Conservation (phyloP, 2,113 vertebrate genomes). For the Cephalophus harveyi region DNA sequence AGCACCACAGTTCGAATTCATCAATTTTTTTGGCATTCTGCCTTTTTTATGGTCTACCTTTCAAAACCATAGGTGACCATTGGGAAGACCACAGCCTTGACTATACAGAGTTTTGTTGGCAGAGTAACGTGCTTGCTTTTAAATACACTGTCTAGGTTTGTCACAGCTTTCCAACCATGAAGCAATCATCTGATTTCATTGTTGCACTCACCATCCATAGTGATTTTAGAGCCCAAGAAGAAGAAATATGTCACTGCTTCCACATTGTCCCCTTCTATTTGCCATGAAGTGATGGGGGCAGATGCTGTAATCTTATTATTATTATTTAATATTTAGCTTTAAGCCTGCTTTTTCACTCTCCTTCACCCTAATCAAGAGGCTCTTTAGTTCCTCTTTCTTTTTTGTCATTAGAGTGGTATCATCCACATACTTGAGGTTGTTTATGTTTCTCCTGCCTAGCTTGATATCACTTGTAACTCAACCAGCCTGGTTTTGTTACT, state of each 20-base stretch:
- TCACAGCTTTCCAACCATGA: background rate
- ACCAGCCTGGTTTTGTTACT: background rate
- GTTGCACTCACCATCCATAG: background rate
- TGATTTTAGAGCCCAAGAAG: background rate
- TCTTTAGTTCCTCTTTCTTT: background rate
- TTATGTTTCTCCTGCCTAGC: background rate
- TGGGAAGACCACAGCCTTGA: background rate
- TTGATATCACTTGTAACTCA: background rate
- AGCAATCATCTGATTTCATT: background rate
- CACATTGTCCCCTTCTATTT: background rate
- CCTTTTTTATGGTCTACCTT: background rate
- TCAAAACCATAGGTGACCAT: background rate
- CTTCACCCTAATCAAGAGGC: background rate
- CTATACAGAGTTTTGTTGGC: background rate
- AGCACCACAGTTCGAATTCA: background rate
- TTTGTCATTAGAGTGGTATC: background rate
- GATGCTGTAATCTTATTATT: background rate
- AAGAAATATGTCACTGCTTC: background rate
- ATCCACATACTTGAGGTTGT: background rate
- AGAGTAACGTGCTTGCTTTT: background rate
- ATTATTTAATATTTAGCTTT: background rate
- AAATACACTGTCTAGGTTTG: background rate
- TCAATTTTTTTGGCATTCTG: background rate
- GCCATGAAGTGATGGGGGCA: background rate
- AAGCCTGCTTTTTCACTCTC: background rate